Conservation (phyloP, 2,113 vertebrate species). For the Upupa epops region DNA sequence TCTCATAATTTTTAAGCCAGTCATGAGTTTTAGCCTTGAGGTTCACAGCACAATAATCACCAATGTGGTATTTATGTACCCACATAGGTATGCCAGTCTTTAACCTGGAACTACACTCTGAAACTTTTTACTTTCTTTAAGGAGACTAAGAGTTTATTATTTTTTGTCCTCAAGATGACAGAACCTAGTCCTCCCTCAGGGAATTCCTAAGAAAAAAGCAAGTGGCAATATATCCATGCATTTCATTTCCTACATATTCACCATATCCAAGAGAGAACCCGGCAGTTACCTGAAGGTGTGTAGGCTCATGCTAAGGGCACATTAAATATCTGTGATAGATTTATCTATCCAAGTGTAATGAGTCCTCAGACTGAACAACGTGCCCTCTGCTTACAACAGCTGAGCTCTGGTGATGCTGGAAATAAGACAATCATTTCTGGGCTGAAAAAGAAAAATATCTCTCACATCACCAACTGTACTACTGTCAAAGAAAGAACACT, state of each 20-base stretch:
- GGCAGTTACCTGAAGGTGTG: neutral
- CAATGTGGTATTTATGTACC: neutral
- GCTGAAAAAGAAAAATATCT: neutral
- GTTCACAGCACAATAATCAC: neutral
- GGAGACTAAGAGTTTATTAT: neutral
- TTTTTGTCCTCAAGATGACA: neutral
- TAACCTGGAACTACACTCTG: neutral
- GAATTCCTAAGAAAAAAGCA: neutral
- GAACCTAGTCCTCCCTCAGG: neutral
- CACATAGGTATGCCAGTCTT: neutral
- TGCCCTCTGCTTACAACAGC: neutral
- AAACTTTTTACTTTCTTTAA: neutral
- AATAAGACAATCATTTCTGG: neutral
- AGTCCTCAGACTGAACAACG: neutral
- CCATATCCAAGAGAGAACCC: neutral
- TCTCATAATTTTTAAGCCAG: neutral
- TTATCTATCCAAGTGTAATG: neutral
- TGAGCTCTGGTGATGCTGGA: neutral
- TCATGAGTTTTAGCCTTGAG: neutral
- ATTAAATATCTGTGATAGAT: neutral
- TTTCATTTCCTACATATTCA: neutral
- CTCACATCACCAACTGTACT: neutral
- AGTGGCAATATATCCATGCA: neutral
- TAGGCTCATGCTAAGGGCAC: neutral
- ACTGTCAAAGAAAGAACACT: neutral